Evolutionary conservation across 92 coral and sea anemone genomes (phyloP).

Genomic region (Porites lobata): DNA sequence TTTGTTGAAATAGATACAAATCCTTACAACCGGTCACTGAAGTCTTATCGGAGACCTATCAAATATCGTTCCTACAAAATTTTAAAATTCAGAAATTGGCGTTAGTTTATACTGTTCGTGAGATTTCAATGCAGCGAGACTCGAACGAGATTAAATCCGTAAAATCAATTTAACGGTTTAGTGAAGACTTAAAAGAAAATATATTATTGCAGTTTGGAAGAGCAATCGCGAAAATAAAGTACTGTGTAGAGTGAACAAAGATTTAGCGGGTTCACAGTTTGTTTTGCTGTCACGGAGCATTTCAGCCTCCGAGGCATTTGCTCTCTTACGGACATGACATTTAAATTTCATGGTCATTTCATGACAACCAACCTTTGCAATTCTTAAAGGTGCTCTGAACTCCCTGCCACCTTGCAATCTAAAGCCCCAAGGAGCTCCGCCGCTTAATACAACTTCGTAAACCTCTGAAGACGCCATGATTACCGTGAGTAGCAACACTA

Average conservation of each 20-base stretch:
- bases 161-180: neutral
- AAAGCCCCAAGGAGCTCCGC: slow-evolving; percentile 99
- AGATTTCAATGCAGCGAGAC: slow-evolving; percentile 12
- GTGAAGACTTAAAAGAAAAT: slow-evolving; percentile 7
- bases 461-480: slow-evolving; percentile 94
- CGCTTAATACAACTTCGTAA: slow-evolving; percentile 88
- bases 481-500: slow-evolving; percentile 42
- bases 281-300: neutral
- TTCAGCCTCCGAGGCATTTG: neutral
- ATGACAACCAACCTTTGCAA: slow-evolving; percentile 91
- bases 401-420: slow-evolving; percentile 97
- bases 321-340: slow-evolving; percentile 15
- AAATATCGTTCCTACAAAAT: slow-evolving; percentile 38
- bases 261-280: neutral
- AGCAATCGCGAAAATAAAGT: neutral
- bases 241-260: slow-evolving; percentile 1
- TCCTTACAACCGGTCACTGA: slow-evolving; percentile 7
- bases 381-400: slow-evolving; percentile 95
- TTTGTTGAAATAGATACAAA: slow-evolving; percentile 17
- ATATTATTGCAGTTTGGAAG: neutral
- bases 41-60: slow-evolving; percentile 6
- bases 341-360: neutral
- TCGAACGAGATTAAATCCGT: neutral
- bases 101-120: slow-evolving; percentile 25
- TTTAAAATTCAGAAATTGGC: slow-evolving; percentile 23